Percentiles rank a stretch among this genome's conserved stretches.
phyloP scores from a whole-genome alignment of 1,140 invertebrate genomes.

The Saccostrea echinata region DNA sequence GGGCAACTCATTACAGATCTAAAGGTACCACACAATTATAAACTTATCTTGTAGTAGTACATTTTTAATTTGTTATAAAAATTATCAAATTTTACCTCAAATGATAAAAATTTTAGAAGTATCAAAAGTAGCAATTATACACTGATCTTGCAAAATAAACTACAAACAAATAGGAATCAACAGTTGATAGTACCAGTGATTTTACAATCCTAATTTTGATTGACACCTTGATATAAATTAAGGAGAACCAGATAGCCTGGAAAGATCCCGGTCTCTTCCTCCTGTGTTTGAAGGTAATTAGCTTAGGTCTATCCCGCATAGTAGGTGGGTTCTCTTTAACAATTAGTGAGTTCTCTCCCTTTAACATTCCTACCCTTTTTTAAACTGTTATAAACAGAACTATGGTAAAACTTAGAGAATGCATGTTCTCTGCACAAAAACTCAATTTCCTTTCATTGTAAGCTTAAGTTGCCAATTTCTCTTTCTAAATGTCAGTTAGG shows the following conservation, averaged over 20 bases:
- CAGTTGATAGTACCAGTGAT: neutral
- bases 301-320: neutral
- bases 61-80: too few species aligned
- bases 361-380: neutral
- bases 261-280: slow-evolving; percentile 68
- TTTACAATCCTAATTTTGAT: neutral
- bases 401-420: neutral
- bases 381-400: too few species aligned
- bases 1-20: slow-evolving; percentile 37
- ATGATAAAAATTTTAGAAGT: neutral
- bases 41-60: neutral
- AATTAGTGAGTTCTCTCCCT: too few species aligned
- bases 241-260: slow-evolving; percentile 28
- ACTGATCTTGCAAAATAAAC: neutral
- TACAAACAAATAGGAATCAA: neutral
- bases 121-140: neutral
- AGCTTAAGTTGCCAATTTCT: too few species aligned
- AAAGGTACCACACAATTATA: slow-evolving; percentile 25
- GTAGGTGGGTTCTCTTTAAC: neutral
- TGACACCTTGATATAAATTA: neutral
- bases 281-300: slow-evolving; percentile 72
- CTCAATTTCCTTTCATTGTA: too few species aligned
- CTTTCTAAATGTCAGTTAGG: too few species aligned
- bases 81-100: neutral
- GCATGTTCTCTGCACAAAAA: neutral